A percentile compares a stretch with the other conserved stretches of the same genome.
Conservation (phyloP, 2,888 invertebrate genomes). For the Gari tellinella region DNA sequence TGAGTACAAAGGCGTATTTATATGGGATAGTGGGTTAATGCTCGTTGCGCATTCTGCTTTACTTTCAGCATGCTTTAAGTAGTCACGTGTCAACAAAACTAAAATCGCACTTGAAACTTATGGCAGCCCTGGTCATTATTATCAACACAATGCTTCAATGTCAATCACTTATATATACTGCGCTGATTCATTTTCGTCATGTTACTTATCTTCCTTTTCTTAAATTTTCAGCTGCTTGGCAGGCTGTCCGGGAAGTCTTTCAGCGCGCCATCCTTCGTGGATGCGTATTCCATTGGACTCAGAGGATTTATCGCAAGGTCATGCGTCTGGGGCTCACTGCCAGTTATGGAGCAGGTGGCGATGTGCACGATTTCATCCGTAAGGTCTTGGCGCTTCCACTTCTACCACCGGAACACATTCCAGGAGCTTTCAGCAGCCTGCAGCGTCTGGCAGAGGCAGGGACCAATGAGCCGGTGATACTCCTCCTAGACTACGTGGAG, state of each 20-base stretch:
- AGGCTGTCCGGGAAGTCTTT: neutral
- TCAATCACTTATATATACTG: too few relatives aligned
- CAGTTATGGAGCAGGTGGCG: neutral
- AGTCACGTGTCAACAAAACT: too few relatives aligned
- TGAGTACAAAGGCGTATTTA: too few relatives aligned
- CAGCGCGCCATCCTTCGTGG: neutral
- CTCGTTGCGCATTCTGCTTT: too few relatives aligned
- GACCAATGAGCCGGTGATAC: too few relatives aligned
- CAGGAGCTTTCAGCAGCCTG: neutral
- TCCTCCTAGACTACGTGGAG: slow-evolving; percentile 1
- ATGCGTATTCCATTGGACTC: slow-evolving; percentile 6
- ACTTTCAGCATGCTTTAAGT: too few relatives aligned
- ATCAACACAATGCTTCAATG: too few relatives aligned
- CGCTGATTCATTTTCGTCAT: too few relatives aligned
- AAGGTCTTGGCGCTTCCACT: slow-evolving; percentile 6
- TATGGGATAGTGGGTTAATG: too few relatives aligned
- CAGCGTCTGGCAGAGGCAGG: neutral
- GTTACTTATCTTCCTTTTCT: too few relatives aligned
- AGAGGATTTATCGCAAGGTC: neutral
- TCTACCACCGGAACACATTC: slow-evolving; percentile 10
- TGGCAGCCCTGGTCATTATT: too few relatives aligned
- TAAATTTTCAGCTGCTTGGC: slow-evolving; percentile 11
- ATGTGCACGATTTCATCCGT: neutral
- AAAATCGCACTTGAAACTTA: too few relatives aligned
- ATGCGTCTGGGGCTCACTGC: slow-evolving; percentile 7